Conservation (phyloP, 2,888 invertebrate species). For the Cordilura impudica region DNA sequence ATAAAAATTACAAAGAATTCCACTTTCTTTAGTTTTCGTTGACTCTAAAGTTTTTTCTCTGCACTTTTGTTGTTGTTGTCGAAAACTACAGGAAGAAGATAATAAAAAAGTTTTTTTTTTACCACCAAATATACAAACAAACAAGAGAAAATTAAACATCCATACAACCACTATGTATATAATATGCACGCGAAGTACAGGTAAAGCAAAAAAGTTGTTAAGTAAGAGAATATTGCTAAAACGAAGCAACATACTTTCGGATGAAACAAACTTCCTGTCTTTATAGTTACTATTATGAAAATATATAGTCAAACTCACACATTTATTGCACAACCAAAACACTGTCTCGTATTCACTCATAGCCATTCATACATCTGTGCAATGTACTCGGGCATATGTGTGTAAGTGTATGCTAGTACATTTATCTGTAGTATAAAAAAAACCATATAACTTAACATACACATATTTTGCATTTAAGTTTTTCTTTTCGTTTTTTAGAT, state of each 20-base stretch:
- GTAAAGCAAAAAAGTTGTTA: not conserved
- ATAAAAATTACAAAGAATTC: not conserved
- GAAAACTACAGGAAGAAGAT: constrained; percentile 26
- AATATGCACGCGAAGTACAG: constrained; percentile 22
- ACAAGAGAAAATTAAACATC: not conserved
- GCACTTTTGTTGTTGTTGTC: not conserved
- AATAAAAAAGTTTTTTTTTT: constrained; percentile 23
- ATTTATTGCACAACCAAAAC: not conserved
- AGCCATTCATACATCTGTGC: not conserved
- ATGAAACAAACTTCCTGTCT: constrained; percentile 27
- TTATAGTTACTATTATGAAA: constrained; percentile 32
- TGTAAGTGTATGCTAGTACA: not conserved
- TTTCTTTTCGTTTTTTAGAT: not conserved
- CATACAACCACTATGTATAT: not conserved
- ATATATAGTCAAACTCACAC: not conserved
- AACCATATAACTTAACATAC: not conserved
- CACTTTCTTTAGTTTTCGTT: not conserved
- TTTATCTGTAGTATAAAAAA: not conserved
- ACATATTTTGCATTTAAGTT: constrained; percentile 11
- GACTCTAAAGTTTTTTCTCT: not conserved
- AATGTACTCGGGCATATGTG: not conserved
- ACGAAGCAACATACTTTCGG: not conserved
- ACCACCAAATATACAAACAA: constrained; percentile 6
- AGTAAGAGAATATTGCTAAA: not conserved
- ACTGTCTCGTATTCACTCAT: not conserved